Evolutionary conservation across 2,113 vertebrate species (phyloP), one percentile per base, ranked within the genome.

Genomic region (Sapayoa aenigma): DNA sequence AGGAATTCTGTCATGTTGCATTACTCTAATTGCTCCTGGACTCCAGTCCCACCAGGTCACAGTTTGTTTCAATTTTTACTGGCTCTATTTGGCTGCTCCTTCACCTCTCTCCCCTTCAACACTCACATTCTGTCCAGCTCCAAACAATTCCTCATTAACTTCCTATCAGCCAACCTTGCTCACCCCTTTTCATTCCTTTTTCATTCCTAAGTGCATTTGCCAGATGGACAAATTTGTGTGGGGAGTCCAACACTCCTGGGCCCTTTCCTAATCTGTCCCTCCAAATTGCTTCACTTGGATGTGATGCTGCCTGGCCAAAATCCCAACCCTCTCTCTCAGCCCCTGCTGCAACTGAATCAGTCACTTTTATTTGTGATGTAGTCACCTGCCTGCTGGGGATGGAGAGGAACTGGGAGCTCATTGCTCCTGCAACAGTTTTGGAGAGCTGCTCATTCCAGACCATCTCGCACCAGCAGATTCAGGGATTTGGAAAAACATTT

Each of bases 11-110:
- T 96, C 95, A 96, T 18, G 73, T 94, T 5, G 0, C 85, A 95
- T 97, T 97, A 93, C 93, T 78, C 90, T 95, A 94, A 95, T 95
- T 93, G 94, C 90, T 88, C 77, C 94, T 28, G 83, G 76, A 62
- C 90, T 68, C 65, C 76, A 33, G 76, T 56, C 93, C 92, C 93
- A 80, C 65, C 1, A 8, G 83, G 73, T 60, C 80, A 74, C 90
- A 87, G 90, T 97, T 90, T 94, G 93, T 87, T 96, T 90, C 94
- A 74, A 73, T 93, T 96, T 95, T 87, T 72, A 24, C 85, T 39
- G 71, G 47, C 72, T 56, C 88, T 84, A 19, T 52, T 88, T 88
- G 88, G 52, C 77, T 93, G 90, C 85, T 93, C 88, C 73, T 87
- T 94, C 90, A 92, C 82, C 85, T 92, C 80, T 68, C 41, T 81